phyloP scores from a whole-genome alignment of 1,140 invertebrate species.

The Drosophila oshimai region DNA sequence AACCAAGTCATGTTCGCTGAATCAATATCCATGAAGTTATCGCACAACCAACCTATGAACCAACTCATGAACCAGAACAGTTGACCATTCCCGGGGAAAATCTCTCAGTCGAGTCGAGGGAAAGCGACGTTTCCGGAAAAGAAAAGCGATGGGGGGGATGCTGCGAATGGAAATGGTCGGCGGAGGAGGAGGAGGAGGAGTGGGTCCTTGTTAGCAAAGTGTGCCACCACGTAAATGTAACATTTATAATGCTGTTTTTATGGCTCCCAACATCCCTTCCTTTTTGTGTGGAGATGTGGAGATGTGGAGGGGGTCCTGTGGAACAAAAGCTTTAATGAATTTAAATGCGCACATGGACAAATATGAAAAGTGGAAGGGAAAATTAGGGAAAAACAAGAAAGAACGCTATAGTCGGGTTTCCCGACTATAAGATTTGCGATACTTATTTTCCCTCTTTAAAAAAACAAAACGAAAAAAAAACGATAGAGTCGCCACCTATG shows the following conservation, averaged over 20 bases:
- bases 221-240: constrained; percentile 70
- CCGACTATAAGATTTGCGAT: no score
- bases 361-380: not conserved
- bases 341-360: constrained; percentile 23
- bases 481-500: no score
- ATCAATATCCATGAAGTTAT: constrained; percentile 12
- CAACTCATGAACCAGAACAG: constrained; percentile 12
- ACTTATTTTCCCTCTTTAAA: no score
- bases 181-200: not conserved
- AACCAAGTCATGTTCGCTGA: not conserved
- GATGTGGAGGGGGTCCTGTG: not conserved
- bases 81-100: constrained; percentile 14
- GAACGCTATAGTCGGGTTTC: no score
- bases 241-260: constrained; percentile 80
- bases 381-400: not conserved
- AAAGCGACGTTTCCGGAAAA: not conserved
- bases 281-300: no score
- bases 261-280: constrained; percentile 33
- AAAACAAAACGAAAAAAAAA: no score
- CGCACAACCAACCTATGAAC: constrained; percentile 1
- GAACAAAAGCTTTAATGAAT: constrained; percentile 35
- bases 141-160: not conserved
- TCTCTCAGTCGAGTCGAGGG: not conserved
- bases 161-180: not conserved
- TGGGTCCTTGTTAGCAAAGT: constrained; percentile 26